Base-by-base conservation (phyloP, 1,140 invertebrate species). In the Cylas formicarius region DNA sequence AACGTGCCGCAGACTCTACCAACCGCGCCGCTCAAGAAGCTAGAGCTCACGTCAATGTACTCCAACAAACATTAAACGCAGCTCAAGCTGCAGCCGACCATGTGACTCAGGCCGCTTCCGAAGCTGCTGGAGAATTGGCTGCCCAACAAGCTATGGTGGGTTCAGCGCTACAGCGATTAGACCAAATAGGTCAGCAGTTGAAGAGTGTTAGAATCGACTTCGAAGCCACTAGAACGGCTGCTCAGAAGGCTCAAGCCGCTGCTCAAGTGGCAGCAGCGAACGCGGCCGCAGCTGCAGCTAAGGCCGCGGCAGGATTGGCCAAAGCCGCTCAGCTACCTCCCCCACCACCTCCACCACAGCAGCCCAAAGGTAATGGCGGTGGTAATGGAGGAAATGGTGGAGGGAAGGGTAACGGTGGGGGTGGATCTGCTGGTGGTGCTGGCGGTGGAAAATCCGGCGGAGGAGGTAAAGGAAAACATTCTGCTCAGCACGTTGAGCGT, bases 101-200 rank as follows among this genome's bases (percentile, higher is more conserved):
- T 47, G 77, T 80, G 1, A 71, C 72, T 14, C 72, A 76, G 52
- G 77, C 79, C 2, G 78, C 79, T 0, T 71, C 74, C 0, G 78
- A 80, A 55, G 74, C 80, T 1, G 75, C 78, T 0, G 78, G 77
- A 4, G 78, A 82, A 61, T 60, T 80, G 2, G 80, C 78, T 0
- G 77, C 79, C 0, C 79, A 81, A 55, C 78, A 76, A n/a, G 74
- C 76, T 2, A 82, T 82, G 80, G 75, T 82, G 2, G 78, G 78
- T 3, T 70, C 77, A 4, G 78, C 79, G 0, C 72, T 79, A 24
- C 77, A 79, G 28, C 57, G 76, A 22, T 65, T 78, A 3, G 68
- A 74, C 23, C 62, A 73, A 0, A 66, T 81, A 2, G 72, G 74
- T 23, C 77, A 81, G 22, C 78, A 81, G 49, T 64, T 82, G 11